A percentile compares a stretch with the other conserved stretches of the same genome.
Conservation (phyloP, 1,140 invertebrate genomes). For the Drosophila seguyi region DNA sequence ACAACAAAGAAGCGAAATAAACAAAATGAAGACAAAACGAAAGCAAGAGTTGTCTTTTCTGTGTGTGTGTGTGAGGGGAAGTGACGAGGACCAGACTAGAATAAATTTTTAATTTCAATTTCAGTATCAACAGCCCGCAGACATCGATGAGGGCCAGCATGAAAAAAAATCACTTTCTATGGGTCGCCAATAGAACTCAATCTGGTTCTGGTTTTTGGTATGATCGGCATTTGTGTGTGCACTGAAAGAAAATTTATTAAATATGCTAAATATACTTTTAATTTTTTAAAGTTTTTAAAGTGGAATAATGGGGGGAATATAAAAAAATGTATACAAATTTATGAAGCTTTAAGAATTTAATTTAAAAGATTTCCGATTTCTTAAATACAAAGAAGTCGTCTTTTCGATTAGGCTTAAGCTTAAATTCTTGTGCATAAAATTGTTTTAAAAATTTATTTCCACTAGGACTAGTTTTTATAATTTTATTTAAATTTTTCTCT, state of each 20-base stretch:
- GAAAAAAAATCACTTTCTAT: conserved; percentile 65
- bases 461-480: not conserved
- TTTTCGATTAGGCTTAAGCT: too few species aligned
- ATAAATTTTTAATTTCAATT: conserved; percentile 48
- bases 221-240: conserved; percentile 13
- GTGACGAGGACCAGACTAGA: conserved; percentile 20
- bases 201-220: conserved; percentile 31
- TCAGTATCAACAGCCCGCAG: conserved; percentile 26
- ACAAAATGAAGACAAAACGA: conserved; percentile 49
- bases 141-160: conserved; percentile 15
- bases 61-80: not conserved
- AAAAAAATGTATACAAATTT: not conserved
- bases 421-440: too few species aligned
- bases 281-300: too few species aligned
- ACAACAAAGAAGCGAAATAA: conserved; percentile 53
- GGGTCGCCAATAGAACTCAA: conserved; percentile 22
- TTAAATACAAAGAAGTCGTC: too few species aligned
- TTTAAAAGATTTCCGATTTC: too few species aligned
- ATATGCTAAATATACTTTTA: not conserved
- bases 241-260: not conserved
- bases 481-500: not conserved
- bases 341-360: too few species aligned
- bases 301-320: too few species aligned
- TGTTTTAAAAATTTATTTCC: not conserved
- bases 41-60: conserved; percentile 17